phyloP scores from a whole-genome alignment of 1,140 invertebrate genomes.

The Nomia melanderi region DNA sequence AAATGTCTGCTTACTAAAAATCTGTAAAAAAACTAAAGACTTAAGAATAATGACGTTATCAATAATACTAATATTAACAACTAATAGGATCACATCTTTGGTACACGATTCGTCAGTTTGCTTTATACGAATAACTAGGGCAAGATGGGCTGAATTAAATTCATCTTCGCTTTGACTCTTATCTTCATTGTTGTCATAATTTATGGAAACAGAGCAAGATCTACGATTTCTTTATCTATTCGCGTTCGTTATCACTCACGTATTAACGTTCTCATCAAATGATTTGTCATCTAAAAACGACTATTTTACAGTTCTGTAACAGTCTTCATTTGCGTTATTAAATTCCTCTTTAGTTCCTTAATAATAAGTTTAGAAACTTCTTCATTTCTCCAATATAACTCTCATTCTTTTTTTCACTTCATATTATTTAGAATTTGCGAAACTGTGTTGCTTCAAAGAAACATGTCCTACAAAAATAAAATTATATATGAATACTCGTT shows the following conservation, averaged over 20 bases:
- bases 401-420: conserved; percentile 11
- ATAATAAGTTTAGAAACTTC: conserved; percentile 48
- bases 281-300: conserved; percentile 58
- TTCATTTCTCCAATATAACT: conserved; percentile 39
- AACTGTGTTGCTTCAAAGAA: conserved; percentile 27
- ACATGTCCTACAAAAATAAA: conserved; percentile 4
- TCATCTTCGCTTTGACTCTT: conserved; percentile 37
- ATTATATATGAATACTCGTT: neutral
- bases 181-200: conserved; percentile 46
- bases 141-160: conserved; percentile 51
- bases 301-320: conserved; percentile 59
- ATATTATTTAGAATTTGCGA: conserved; percentile 43
- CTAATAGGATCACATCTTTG: conserved; percentile 71
- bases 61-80: conserved; percentile 51
- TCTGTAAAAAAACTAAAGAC: conserved; percentile 56
- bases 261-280: conserved; percentile 34
- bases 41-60: conserved; percentile 50
- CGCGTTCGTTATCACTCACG: conserved; percentile 29
- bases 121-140: conserved; percentile 40
- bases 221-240: conserved; percentile 29
- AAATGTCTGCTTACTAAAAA: conserved; percentile 24
- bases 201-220: conserved; percentile 40
- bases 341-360: conserved; percentile 44
- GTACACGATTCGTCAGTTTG: conserved; percentile 59
- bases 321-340: conserved; percentile 64